These are phyloP conservation scores for Bradynema listronoti DNA, from an alignment of 1,140 invertebrate genomes.

Conservation along the genomic window DNA sequence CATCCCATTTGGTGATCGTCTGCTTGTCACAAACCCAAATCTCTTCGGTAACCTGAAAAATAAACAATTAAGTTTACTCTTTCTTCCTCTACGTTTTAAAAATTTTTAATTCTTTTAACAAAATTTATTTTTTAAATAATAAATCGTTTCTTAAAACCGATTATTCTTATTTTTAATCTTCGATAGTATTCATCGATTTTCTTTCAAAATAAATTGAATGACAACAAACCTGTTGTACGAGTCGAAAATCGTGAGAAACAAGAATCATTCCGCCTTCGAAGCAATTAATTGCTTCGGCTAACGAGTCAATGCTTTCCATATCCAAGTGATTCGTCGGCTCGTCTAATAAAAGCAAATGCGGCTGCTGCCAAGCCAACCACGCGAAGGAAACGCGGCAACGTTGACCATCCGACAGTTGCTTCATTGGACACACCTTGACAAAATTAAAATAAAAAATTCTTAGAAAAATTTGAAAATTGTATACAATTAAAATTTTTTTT, in stretches of 20 bases:
- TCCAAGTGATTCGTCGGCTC: slow-evolving; percentile 99
- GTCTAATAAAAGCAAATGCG: slow-evolving; percentile 85
- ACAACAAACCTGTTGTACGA: slow-evolving; percentile 86
- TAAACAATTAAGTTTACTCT: no score
- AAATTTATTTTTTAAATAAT: no score
- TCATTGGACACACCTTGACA: slow-evolving; percentile 81
- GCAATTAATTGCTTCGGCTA: slow-evolving; percentile 93
- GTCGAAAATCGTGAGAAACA: slow-evolving; percentile 92
- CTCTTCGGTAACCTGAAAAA: slow-evolving; percentile 85
- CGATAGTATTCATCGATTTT: no score
- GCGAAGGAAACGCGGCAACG: slow-evolving; percentile 96
- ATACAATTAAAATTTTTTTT: slow-evolving; percentile 1
- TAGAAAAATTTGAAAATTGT: slow-evolving; percentile 1
- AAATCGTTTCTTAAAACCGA: no score
- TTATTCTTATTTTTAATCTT: no score
- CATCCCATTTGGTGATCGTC: slow-evolving; percentile 90
- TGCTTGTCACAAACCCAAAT: slow-evolving; percentile 75
- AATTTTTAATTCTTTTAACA: no score
- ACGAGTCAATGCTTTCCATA: slow-evolving; percentile 83
- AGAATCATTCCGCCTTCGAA: slow-evolving; percentile 96
- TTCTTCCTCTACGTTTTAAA: no score
- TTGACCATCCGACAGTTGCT: slow-evolving; percentile 94
- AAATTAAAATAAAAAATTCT: slow-evolving; percentile 1
- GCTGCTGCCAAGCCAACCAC: slow-evolving; percentile 86
- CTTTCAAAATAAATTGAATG: no score